A percentile compares a stretch with the other conserved stretches of the same genome.
Conservation (phyloP, 2,888 invertebrate species). For the Drosophila nr. perissopoda region DNA sequence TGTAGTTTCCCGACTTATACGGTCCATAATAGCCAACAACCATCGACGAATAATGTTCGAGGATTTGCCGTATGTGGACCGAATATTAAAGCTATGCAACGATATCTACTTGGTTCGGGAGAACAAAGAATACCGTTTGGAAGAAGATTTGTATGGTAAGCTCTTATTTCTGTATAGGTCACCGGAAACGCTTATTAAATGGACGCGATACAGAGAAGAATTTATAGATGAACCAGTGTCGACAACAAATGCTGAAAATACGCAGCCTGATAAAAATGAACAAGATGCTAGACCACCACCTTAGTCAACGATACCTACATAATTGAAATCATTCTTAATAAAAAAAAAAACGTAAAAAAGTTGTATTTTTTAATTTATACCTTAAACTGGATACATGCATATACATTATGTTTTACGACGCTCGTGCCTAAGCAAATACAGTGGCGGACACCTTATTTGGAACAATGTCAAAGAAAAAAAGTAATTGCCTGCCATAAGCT, state of each 20-base stretch:
- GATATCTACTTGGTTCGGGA: slow-evolving; percentile 95
- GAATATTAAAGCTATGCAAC: slow-evolving; percentile 91
- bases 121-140: slow-evolving; percentile 94
- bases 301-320: background rate
- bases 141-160: slow-evolving; percentile 98
- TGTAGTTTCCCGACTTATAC: slow-evolving; percentile 93
- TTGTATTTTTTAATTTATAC: background rate
- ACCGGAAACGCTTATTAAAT: slow-evolving; percentile 96
- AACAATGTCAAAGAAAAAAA: too few relatives aligned
- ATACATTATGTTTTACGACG: background rate
- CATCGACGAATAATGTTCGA: slow-evolving; percentile 95
- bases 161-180: slow-evolving; percentile 98
- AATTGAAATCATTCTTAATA: background rate
- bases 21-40: slow-evolving; percentile 92
- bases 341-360: background rate
- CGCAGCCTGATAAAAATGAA: background rate
- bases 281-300: background rate
- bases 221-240: slow-evolving; percentile 48
- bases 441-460: too few relatives aligned
- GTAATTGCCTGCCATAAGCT: too few relatives aligned
- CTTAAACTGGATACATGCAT: background rate
- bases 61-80: slow-evolving; percentile 92
- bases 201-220: slow-evolving; percentile 85
- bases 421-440: background rate
- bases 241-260: slow-evolving; percentile 2